A percentile compares a stretch with the other conserved stretches of the same genome.
These are phyloP conservation scores for Drosophila rubida DNA, from an alignment of 2,888 invertebrate species.

Conservation along the genomic window DNA sequence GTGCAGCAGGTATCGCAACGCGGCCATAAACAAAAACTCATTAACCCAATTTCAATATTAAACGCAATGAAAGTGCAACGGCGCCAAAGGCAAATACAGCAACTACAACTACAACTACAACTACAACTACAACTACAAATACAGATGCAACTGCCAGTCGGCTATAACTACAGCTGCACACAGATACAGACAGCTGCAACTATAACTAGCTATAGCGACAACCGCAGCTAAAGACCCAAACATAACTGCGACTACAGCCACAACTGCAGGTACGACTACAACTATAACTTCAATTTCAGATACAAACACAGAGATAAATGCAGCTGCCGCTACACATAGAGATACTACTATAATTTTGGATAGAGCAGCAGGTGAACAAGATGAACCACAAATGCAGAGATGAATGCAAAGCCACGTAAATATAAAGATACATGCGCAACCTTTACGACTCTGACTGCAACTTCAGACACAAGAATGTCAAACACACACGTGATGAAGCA, in stretches of 20 bases:
- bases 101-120: conserved; percentile 3
- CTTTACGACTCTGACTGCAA: neutral
- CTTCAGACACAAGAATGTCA: neutral
- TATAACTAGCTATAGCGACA: neutral
- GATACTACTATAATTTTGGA: too few relatives aligned
- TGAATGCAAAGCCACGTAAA: too few relatives aligned
- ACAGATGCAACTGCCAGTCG: neutral
- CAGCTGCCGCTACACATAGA: neutral
- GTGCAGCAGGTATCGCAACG: conserved; percentile 36
- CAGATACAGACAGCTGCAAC: neutral
- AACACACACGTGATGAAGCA: neutral
- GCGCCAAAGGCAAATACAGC: conserved; percentile 42
- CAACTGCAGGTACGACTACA: neutral
- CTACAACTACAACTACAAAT: neutral
- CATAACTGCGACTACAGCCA: neutral
- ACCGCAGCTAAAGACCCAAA: neutral
- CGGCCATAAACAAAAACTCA: conserved; percentile 72
- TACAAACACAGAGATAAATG: neutral
- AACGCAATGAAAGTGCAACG: conserved; percentile 60
- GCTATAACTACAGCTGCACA: neutral
- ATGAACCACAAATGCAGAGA: too few relatives aligned
- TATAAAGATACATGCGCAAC: too few relatives aligned
- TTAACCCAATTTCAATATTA: conserved; percentile 76
- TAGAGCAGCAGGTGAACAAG: too few relatives aligned
- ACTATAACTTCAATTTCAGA: neutral